Evolutionary conservation across 23 tunicate genomes (phyloP).

Genomic region (Ascidia mentula): DNA sequence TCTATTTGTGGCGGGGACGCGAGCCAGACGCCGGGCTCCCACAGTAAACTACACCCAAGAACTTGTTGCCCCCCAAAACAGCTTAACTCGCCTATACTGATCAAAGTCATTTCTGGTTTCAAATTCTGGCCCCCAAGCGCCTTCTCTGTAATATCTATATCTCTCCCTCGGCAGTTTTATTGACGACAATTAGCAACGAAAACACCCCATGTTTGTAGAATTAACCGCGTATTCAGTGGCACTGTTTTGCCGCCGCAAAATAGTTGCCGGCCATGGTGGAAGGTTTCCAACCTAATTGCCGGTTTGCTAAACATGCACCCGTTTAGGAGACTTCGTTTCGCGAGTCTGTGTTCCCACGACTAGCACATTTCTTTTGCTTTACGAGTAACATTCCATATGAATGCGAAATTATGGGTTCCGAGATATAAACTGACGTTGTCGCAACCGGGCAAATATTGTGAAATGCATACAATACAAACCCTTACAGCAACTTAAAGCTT

Average conservation of each 20-base stretch:
- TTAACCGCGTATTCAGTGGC: background rate
- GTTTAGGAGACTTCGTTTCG: no score
- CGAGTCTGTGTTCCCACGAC: no score
- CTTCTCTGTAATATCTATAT: no score
- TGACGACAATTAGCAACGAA: constrained; percentile 10
- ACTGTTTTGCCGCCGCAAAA: constrained; percentile 1
- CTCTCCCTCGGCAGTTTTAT: background rate
- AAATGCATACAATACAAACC: no score
- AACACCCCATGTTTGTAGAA: constrained; percentile 4
- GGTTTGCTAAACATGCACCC: background rate
- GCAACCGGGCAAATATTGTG: no score
- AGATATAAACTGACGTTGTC: no score
- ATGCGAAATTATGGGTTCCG: no score
- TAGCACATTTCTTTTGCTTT: no score
- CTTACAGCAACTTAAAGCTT: no score
- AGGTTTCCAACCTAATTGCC: no score
- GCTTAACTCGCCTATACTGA: background rate
- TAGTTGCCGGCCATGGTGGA: background rate
- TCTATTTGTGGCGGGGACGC: background rate
- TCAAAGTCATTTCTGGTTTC: background rate
- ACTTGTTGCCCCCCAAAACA: constrained; percentile 1
- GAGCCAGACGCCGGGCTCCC: constrained; percentile 12
- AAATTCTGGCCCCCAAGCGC: background rate
- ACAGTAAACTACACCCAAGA: background rate
- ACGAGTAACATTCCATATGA: no score